A percentile compares a stretch with the other conserved stretches of the same genome.
Conservation (phyloP, 2,888 invertebrate genomes). For the Macrophya annulata region DNA sequence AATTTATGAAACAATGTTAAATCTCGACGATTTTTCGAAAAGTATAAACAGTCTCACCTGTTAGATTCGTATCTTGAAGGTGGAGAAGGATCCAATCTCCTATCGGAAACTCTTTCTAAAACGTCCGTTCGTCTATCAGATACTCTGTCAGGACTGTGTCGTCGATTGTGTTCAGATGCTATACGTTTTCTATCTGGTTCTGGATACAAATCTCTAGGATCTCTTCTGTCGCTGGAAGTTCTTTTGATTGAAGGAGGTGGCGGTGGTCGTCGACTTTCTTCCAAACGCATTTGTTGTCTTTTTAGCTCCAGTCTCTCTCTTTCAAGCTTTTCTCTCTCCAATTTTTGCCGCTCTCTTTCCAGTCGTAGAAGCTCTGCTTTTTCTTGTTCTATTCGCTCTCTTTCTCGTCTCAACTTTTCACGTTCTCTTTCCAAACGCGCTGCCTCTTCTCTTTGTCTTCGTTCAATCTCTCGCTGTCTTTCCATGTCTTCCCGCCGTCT, state of each 20-base stretch:
- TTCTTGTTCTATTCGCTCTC: slow-evolving; percentile 93
- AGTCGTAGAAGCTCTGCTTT: slow-evolving; percentile 91
- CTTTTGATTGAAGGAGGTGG: slow-evolving; percentile 74
- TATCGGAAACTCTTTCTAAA: slow-evolving; percentile 75
- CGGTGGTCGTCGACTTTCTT: slow-evolving; percentile 73
- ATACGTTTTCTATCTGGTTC: slow-evolving; percentile 76
- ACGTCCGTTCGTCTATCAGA: slow-evolving; percentile 75
- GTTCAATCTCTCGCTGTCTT: slow-evolving; percentile 89
- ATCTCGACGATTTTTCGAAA: not conserved
- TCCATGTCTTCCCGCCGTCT: slow-evolving; percentile 90
- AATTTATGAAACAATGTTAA: slow-evolving; percentile 27
- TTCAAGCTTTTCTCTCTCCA: slow-evolving; percentile 87
- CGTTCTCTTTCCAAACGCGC: slow-evolving; percentile 90
- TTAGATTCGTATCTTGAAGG: slow-evolving; percentile 75
- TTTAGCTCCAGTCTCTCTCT: slow-evolving; percentile 92
- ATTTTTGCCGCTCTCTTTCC: slow-evolving; percentile 91
- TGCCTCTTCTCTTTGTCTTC: slow-evolving; percentile 92
- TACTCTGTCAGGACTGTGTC: slow-evolving; percentile 74
- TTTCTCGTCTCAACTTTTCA: slow-evolving; percentile 90
- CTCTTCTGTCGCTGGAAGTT: slow-evolving; percentile 74
- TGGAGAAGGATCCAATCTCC: slow-evolving; percentile 73
- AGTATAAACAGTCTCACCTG: slow-evolving; percentile 65
- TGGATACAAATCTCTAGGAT: slow-evolving; percentile 74
- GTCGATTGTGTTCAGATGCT: slow-evolving; percentile 73
- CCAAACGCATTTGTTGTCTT: slow-evolving; percentile 86